Evolutionary conservation across 2,113 vertebrate species (phyloP), one percentile per base, ranked within the genome.

Genomic region (Calyptommatus sinebrachiatus): DNA sequence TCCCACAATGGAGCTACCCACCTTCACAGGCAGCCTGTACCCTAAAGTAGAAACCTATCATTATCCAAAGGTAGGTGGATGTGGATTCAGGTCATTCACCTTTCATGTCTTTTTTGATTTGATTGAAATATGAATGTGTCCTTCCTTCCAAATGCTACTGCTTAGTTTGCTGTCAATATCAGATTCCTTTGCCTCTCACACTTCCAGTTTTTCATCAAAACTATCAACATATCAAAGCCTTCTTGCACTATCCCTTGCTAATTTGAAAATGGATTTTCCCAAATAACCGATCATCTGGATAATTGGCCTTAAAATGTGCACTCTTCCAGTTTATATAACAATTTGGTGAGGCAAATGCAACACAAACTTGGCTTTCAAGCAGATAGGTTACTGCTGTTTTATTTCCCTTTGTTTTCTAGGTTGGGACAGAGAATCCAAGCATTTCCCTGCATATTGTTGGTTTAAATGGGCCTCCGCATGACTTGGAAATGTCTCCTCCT

Each of bases 391-490:
- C 20, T 8, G 8, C 67, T 11, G 80, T 80, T 76, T 29, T 22
- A 61, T 77, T 31, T 79, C 41, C 20, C 74, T 73, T 88, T 20
- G 0, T 87, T 77, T 83, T 87, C 31, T 88, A 99, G 98, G 97
- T 95, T 2, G 98, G 98, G 7, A 96, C 95, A 86, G 97, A 99
- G 88, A 99, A 99, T 87, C 98, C 98, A 2, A 95, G 96, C 3
- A 97, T 99, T 87, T 96, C 96, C 75, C 92, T 99, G 79, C 98
- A 97, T 0, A 96, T 99, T 18, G 98, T 99, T 41, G 97, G 98
- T 90, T 92, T 99, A 26, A 99, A 98, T 0, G 98, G 98, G 3
- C 97, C 97, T 18, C 95, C 96, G 14, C 97, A 99, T 81, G 98
- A 97, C 65, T 95, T 98, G 76, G 97, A 99, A 92, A 98, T 99